phyloP scores from a whole-genome alignment of 2,113 vertebrate species.

The Rhombomys opimus region DNA sequence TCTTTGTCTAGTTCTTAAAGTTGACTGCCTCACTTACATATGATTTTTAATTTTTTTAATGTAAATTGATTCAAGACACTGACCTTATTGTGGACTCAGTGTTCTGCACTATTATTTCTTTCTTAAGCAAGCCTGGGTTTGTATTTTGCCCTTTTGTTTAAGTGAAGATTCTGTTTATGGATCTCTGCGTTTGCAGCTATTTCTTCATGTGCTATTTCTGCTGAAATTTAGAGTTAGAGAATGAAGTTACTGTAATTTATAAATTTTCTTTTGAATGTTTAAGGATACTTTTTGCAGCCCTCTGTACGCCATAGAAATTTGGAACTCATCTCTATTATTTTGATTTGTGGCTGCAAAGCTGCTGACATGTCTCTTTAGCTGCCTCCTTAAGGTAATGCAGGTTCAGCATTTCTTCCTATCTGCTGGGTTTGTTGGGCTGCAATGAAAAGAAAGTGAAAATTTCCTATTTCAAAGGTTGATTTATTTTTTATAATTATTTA shows the following conservation, averaged over 20 bases:
- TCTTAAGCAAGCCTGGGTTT: background rate
- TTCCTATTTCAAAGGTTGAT: background rate
- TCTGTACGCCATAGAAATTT: background rate
- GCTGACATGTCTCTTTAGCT: background rate
- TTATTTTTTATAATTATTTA: background rate
- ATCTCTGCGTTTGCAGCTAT: background rate
- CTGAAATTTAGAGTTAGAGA: background rate
- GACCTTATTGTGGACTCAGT: background rate
- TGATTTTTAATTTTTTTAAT: background rate
- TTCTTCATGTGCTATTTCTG: background rate
- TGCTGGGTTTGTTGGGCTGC: background rate
- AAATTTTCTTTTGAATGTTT: background rate
- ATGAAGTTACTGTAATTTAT: background rate
- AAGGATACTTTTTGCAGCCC: background rate
- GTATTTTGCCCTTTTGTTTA: background rate
- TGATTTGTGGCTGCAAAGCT: background rate
- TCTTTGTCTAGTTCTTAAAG: background rate
- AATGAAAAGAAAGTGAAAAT: background rate
- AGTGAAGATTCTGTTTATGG: background rate
- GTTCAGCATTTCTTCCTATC: background rate
- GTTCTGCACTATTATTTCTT: too few species aligned
- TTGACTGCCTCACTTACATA: background rate
- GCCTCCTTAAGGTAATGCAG: background rate
- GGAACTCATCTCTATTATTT: background rate
- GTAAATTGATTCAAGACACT: background rate